These are phyloP conservation scores for Strix uralensis DNA, from an alignment of 2,113 vertebrate species.

Conservation along the genomic window DNA sequence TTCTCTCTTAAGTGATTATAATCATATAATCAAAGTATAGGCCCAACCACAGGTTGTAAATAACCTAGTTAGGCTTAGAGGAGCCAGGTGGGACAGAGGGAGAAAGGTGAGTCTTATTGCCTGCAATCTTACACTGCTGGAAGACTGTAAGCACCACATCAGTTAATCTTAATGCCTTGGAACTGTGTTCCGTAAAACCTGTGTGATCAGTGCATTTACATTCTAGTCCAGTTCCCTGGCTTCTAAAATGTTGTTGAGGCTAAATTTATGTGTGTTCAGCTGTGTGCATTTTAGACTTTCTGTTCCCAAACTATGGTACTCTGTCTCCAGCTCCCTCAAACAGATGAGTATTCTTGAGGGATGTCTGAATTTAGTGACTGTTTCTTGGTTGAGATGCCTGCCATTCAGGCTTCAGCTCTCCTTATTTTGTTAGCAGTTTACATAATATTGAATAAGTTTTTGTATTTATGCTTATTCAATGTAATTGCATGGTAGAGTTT, in stretches of 20 bases:
- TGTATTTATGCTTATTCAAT: background rate
- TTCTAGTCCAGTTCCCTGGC: background rate
- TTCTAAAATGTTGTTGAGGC: background rate
- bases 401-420: background rate
- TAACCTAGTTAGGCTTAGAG: background rate
- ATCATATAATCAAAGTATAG: background rate
- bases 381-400: background rate
- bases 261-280: background rate
- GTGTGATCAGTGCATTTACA: background rate
- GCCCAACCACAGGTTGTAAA: background rate
- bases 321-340: background rate
- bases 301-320: background rate
- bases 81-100: background rate
- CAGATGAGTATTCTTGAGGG: background rate
- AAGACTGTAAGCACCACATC: background rate
- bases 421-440: background rate
- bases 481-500: background rate
- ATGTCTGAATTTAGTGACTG: background rate
- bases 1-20: background rate
- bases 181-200: background rate
- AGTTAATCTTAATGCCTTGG: background rate
- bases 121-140: background rate
- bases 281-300: background rate
- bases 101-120: background rate
- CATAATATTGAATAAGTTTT: accelerated